Base-by-base conservation (phyloP, 1,140 invertebrate genomes). In the Pemphigus obesinymphae region DNA sequence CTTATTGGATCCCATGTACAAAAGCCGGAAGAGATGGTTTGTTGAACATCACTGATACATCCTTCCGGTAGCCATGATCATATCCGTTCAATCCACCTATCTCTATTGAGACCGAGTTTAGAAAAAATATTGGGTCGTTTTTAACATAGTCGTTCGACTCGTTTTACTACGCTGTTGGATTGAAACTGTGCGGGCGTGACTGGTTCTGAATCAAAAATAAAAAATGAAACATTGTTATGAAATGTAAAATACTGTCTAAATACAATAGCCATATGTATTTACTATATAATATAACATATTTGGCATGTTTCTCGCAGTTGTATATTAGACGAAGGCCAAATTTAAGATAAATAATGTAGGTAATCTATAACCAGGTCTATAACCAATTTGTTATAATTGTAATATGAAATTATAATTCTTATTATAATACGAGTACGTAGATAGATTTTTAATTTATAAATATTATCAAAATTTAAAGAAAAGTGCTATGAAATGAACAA, bases 151-250 rank as follows among this genome's bases (percentile, higher is more conserved):
- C 23, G 76, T 61, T 80, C 55, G 55, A 80, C 76, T 80, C 55
- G 53, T 80, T 80, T 80, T 80, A 80, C 76, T 45, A 20, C 37
- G 76, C 15, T 43, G 75, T 78, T 78, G 37, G 53, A 80, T 80
- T 63, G 26, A 61, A 80, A 80, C 76, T 80, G 76, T n/a, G 76
- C 76, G 53, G 76, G 76, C 76, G 76, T 80, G 76, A 80, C 76
- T 80, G 76, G 76, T 80, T 80, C 37, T 80, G 7, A 45, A 80
- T 63, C 4, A 43, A 20, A 58, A 37, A n/a, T 50, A 37, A 78
- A n/a, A 53, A 34, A 55, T n/a, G 23, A 37, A 80, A 40, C 37
- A 61, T 61, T 63, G 37, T 80, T 80, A 61, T 63, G 55, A 80
- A 80, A 80, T 20, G 76, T 61, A 61, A 63, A 80, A 61, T 78